Evolutionary conservation across 2,888 invertebrate genomes (phyloP), one percentile per base, ranked within the genome.

Genomic region (Clepsis dumicolana): DNA sequence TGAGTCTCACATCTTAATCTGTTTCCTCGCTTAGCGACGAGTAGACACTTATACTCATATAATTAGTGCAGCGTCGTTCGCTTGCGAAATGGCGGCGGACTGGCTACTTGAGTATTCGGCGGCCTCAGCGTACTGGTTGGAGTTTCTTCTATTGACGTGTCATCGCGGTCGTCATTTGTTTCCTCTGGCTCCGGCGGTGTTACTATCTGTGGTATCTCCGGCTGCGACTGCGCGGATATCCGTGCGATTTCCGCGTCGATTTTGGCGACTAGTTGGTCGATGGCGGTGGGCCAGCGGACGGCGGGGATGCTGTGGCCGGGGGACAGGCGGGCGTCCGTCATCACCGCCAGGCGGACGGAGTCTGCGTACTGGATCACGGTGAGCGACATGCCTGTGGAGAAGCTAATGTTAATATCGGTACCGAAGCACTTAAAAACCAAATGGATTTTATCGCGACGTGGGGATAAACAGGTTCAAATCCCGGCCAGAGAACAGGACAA

Each of bases 331-430:
- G 96, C 95, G 81, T 96, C 96, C 0, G 95, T 94, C 96, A 96
- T 96, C 7, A 96, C 95, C 1, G 95, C 95, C 5, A 96, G 84
- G 1, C 95, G 94, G 1, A 96, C 94, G 1, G 94, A 93, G 74
- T 94, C 95, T 0, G 94, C 95, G 81, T 96, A 96, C 79, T 95
- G 95, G 75, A 96, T 95, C 60, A 96, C 91, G 57, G 96, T 96
- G 71, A 96, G 86, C 0, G 96, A 96, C 90, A 96, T 94, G 82
- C 96, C 96, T 96, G 86, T 12, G 90, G 90, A 54, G 63, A 61
- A 62, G 44, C 10, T 29, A n/a, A 38, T 35, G 5, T 38, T 12
- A 21, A 21, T 48, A 48, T 8, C 16, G 18, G 16, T 18, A 48
- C 8, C 7, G 3, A 8, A 1, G 18, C 1, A 12, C 21, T 21